Base-by-base conservation (phyloP, 2,888 invertebrate species). In the Lithosia quadra region DNA sequence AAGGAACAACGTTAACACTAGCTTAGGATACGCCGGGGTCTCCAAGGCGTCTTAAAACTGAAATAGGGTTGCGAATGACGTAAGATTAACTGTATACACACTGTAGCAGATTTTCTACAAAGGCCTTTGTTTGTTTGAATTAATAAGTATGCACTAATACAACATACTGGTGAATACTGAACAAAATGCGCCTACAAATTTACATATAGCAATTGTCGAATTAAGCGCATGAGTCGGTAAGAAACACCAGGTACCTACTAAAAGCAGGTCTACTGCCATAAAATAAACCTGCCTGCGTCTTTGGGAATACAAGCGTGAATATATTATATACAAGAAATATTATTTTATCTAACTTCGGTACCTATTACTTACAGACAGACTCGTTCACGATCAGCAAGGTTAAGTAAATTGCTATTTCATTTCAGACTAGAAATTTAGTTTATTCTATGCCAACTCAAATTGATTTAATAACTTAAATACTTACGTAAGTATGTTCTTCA, bases 11-110 rank as follows among this genome's bases (percentile, higher is more conserved):
- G 61, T 72, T 70, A 68, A 63, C 63, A 66, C 65, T 36, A 58
- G 58, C 53, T 67, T 73, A 75, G 78, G 63, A 72, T 71, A 63
- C 55, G 75, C 72, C 63, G 63, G n/a, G 72, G 78, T 79, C 78
- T 79, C 78, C 1, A 43, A 77, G 78, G 78, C 49, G 21, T 58
- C 71, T 64, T 79, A 80, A 79, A 80, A 58, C 70, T 77, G 60
- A 75, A 77, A 79, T 77, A 68, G 39, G 68, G 59, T 69, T 60
- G 73, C 67, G 63, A 59, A 69, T 68, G 67, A 68, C 67, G 72
- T 64, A 71, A 77, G 65, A 70, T 62, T 67, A 76, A 74, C 69
- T 69, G 22, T 69, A 71, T 74, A 60, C 69, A 65, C 49, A 71
- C 62, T n/a, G 18, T 39, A 18, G 18, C 11, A 62, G 24, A 60